phyloP scores from a whole-genome alignment of 2,113 vertebrate species.

The Chascanopsetta lugubris region DNA sequence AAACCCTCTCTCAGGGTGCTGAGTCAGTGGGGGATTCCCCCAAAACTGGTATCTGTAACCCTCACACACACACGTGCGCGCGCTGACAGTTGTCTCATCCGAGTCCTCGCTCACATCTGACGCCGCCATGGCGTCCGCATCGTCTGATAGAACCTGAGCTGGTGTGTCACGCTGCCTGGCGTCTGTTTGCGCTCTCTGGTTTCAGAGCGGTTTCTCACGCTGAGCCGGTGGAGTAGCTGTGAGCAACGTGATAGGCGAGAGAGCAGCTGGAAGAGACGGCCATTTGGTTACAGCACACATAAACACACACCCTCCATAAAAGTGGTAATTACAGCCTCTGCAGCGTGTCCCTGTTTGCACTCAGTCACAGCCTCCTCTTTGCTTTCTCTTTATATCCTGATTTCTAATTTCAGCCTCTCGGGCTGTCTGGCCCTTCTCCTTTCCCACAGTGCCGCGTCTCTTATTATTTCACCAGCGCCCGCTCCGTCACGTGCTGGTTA shows the following conservation, averaged over 20 bases:
- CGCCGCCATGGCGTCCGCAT: constrained; percentile 23
- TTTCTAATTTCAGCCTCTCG: neutral
- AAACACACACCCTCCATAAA: constrained; percentile 63
- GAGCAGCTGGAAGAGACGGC: constrained; percentile 35
- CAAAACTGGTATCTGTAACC: constrained; percentile 6
- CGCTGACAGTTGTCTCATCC: neutral
- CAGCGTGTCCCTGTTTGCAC: constrained; percentile 49
- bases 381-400: neutral
- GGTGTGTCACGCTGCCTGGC: constrained; percentile 23
- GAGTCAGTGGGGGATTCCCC: constrained; percentile 70
- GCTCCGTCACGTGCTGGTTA: constrained; percentile 32
- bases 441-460: neutral
- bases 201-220: constrained; percentile 45
- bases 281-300: constrained; percentile 52
- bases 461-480: neutral
- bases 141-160: constrained; percentile 42
- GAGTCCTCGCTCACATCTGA: neutral
- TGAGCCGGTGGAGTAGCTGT: constrained; percentile 27
- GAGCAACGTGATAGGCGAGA: constrained; percentile 46
- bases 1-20: constrained; percentile 59
- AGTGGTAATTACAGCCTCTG: constrained; percentile 56
- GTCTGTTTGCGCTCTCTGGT: constrained; percentile 18
- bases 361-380: constrained; percentile 3
- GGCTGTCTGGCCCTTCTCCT: neutral
- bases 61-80: too few relatives aligned